Percentiles rank a stretch among this genome's conserved stretches.
Evolutionary conservation across 2,797 vertebrate genomes (phyloP).

Genomic region (Natrix natrix): DNA sequence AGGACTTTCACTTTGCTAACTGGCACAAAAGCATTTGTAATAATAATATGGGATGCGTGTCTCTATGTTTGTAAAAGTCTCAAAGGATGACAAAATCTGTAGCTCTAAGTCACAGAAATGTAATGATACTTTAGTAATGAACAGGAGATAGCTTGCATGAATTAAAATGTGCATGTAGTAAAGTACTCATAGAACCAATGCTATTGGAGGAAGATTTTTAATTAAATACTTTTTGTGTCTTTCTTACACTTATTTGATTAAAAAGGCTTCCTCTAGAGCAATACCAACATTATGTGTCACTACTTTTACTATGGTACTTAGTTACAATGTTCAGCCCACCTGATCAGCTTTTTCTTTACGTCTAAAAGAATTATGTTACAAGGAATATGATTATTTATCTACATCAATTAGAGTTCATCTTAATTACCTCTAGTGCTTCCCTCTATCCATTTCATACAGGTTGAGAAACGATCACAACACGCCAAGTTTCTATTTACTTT

Average conservation of each 20-base stretch:
- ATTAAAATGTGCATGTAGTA: neutral
- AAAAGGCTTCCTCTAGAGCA: neutral
- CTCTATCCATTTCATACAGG: neutral
- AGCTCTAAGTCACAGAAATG: neutral
- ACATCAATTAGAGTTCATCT: constrained; percentile 24
- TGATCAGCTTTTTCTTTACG: neutral
- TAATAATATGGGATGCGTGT: neutral
- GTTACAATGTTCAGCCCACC: neutral
- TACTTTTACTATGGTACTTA: neutral
- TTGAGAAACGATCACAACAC: neutral
- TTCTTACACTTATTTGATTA: neutral
- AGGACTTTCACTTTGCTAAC: neutral
- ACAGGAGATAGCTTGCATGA: neutral
- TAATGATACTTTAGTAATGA: neutral
- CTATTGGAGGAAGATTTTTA: neutral
- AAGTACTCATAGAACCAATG: neutral
- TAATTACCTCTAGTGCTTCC: constrained; percentile 14
- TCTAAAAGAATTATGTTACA: neutral
- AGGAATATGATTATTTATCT: neutral
- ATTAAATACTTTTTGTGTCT: neutral
- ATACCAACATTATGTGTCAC: neutral
- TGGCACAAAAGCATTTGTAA: neutral
- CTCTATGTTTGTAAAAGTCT: neutral
- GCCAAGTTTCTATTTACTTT: constrained; percentile 31
- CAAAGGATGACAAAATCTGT: neutral